Evolutionary conservation across 2,797 vertebrate species (phyloP).

Genomic region (Pitangus sulphuratus): DNA sequence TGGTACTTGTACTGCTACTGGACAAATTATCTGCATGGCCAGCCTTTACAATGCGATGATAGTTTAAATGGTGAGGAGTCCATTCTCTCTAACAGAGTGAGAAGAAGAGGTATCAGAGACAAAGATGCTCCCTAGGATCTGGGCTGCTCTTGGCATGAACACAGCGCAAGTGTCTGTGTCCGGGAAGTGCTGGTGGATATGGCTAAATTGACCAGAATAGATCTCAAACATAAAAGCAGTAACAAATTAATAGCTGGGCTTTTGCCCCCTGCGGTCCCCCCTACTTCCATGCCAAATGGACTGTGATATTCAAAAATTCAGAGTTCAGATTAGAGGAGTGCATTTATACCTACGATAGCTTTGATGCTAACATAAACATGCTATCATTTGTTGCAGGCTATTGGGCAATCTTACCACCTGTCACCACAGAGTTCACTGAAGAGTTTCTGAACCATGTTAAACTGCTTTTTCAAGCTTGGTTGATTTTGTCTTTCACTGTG

Average conservation of each 20-base stretch:
- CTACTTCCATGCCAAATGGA: neutral
- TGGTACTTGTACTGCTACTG: neutral
- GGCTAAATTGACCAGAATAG: neutral
- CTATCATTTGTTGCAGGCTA: neutral
- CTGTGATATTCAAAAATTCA: neutral
- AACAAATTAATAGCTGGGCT: neutral
- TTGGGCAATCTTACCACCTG: neutral
- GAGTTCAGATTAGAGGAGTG: neutral
- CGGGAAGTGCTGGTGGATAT: neutral
- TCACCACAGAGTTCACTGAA: neutral
- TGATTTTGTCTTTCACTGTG: neutral
- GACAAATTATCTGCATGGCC: neutral
- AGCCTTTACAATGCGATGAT: neutral
- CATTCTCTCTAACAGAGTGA: neutral
- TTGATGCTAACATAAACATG: neutral
- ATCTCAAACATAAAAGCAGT: neutral
- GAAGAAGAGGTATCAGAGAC: neutral
- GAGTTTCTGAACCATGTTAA: neutral
- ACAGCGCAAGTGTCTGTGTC: neutral
- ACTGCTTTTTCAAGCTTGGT: neutral
- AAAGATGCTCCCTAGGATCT: neutral
- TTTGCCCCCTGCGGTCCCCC: neutral
- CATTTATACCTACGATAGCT: neutral
- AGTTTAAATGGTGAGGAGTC: neutral
- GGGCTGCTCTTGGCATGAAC: neutral